Conservation (phyloP, 37 sponge, comb jelly and placozoan species). For the Axinella damicornis region DNA sequence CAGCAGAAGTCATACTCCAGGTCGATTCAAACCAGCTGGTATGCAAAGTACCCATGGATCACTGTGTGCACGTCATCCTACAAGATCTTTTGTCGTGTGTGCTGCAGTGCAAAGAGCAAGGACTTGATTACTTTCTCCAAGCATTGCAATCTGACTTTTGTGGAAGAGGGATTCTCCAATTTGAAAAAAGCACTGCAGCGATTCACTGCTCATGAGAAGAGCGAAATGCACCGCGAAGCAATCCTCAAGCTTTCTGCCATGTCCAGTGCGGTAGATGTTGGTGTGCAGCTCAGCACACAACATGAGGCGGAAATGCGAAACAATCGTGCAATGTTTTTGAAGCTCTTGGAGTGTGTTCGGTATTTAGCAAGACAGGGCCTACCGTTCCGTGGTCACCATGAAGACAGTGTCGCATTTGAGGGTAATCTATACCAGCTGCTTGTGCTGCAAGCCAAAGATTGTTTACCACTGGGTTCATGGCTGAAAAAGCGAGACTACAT, state of each 20-base stretch:
- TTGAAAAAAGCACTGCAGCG: slow-evolving; percentile 54
- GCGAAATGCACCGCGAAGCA: slow-evolving; percentile 34
- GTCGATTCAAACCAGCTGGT: slow-evolving; percentile 60
- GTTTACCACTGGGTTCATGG: slow-evolving; percentile 21
- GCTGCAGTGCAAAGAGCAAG: slow-evolving; percentile 28
- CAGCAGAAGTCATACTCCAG: slow-evolving; percentile 47
- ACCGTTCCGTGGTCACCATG: slow-evolving; percentile 47
- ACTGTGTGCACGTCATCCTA: slow-evolving; percentile 45
- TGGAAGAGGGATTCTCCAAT: slow-evolving; percentile 40
- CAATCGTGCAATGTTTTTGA: slow-evolving; percentile 54
- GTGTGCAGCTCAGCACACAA: slow-evolving; percentile 21
- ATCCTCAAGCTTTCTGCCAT: neutral
- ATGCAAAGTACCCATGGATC: slow-evolving; percentile 57
- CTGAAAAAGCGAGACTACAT: slow-evolving; percentile 46
- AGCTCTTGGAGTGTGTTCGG: slow-evolving; percentile 24
- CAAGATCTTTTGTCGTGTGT: slow-evolving; percentile 35
- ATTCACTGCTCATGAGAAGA: slow-evolving; percentile 47
- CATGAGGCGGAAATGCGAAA: slow-evolving; percentile 15
- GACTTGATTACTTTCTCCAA: slow-evolving; percentile 23
- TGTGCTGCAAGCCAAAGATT: slow-evolving; percentile 31
- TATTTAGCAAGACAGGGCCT: slow-evolving; percentile 52
- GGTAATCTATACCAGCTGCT: slow-evolving; percentile 54
- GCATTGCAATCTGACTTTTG: neutral
- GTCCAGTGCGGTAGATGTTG: neutral
- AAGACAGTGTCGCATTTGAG: slow-evolving; percentile 26